A percentile compares a stretch with the other conserved stretches of the same genome.
Evolutionary conservation across 2,888 invertebrate genomes (phyloP).

Genomic region (Ophioninae sp.): DNA sequence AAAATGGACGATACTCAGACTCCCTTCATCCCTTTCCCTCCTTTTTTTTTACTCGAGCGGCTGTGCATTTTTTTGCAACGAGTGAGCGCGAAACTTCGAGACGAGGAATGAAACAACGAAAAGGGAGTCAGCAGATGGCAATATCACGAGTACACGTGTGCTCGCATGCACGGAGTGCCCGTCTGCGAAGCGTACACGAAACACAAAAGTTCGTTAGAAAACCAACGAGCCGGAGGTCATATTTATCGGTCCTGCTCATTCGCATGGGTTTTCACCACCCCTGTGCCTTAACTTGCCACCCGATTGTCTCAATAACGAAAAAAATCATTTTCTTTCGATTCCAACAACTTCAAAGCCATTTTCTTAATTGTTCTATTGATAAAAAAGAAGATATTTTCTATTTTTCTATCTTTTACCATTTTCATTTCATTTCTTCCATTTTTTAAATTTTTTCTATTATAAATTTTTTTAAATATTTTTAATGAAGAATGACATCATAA

Average conservation of each 20-base stretch:
- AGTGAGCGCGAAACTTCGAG: constrained; percentile 45
- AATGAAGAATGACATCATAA: too few species aligned
- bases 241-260: constrained; percentile 10
- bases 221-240: constrained; percentile 40
- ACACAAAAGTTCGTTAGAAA: constrained; percentile 41
- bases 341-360: too few species aligned
- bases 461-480: too few species aligned
- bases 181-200: not conserved
- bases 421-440: too few species aligned
- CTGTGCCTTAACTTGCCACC: not conserved
- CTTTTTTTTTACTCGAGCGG: not conserved
- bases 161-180: constrained; percentile 11
- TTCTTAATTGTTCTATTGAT: too few species aligned
- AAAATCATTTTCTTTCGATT: too few species aligned
- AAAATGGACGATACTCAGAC: too few species aligned
- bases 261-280: constrained; percentile 4
- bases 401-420: too few species aligned
- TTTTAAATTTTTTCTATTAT: too few species aligned
- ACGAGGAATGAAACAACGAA: constrained; percentile 53
- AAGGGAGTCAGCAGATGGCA: constrained; percentile 61
- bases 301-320: too few species aligned
- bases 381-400: too few species aligned
- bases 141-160: constrained; percentile 51
- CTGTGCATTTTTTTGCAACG: constrained; percentile 22
- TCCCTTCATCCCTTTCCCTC: constrained; percentile 19